Evolutionary conservation across 2,797 vertebrate genomes (phyloP).

Genomic region (Cynodonichthys magdalenae): DNA sequence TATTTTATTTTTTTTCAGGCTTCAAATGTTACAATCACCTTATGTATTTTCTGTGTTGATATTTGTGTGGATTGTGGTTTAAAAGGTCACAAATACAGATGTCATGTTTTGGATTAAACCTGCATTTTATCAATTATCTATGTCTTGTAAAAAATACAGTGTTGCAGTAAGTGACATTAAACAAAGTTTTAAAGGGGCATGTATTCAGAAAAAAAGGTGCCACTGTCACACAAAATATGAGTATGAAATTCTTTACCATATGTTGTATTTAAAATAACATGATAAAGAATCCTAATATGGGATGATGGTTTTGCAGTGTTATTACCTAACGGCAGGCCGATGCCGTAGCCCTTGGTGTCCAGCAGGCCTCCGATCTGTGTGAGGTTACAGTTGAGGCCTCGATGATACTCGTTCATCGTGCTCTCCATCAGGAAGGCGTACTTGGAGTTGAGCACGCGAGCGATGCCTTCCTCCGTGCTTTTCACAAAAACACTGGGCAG

Average conservation of each 20-base stretch:
- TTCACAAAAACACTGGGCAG: slow-evolving; percentile 93
- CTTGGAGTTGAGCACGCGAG: slow-evolving; percentile 89
- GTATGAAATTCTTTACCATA: too few species aligned
- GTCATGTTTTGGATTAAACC: slow-evolving; percentile 21
- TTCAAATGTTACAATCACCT: slow-evolving; percentile 20
- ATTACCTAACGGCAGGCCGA: slow-evolving; percentile 90
- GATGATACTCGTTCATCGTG: slow-evolving; percentile 94
- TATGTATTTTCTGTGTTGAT: slow-evolving; percentile 3
- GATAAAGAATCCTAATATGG: too few species aligned
- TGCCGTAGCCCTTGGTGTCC: slow-evolving; percentile 93
- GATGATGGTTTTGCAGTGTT: slow-evolving; percentile 78
- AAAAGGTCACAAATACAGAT: slow-evolving; percentile 30
- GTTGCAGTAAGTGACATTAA: too few species aligned
- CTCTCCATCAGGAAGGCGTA: slow-evolving; percentile 92
- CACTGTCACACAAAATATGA: too few species aligned
- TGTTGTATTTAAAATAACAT: too few species aligned
- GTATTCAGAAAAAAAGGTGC: too few species aligned
- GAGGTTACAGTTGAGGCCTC: slow-evolving; percentile 91
- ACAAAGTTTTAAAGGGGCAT: too few species aligned
- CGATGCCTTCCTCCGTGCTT: slow-evolving; percentile 93
- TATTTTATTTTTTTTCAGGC: slow-evolving; percentile 24
- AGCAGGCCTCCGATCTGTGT: slow-evolving; percentile 91
- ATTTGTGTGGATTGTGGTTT: neutral
- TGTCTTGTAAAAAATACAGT: too few species aligned
- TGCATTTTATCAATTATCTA: slow-evolving; percentile 9